Conservation (phyloP, 2,888 invertebrate genomes). For the Amphipyra berbera region DNA sequence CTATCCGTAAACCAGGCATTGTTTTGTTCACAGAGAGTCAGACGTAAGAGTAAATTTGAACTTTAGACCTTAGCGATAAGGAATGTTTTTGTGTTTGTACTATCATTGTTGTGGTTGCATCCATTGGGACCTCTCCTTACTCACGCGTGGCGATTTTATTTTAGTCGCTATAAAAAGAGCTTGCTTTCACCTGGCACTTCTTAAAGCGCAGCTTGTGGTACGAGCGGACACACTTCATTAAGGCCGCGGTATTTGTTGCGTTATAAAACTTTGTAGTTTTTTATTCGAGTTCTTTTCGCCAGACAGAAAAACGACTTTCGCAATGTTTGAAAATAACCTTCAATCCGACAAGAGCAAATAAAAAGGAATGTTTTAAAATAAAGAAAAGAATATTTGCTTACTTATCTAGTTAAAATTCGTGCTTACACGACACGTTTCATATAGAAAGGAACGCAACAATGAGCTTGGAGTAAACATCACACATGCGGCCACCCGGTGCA, state of each 20-base stretch:
- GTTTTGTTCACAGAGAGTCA: conserved; percentile 70
- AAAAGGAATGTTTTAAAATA: conserved; percentile 44
- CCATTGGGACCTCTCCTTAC: conserved; percentile 71
- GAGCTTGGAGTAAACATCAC: conserved; percentile 76
- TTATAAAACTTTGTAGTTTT: conserved; percentile 64
- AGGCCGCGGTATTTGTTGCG: conserved; percentile 59
- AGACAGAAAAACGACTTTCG: conserved; percentile 52
- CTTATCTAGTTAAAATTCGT: conserved; percentile 70
- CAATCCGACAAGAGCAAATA: conserved; percentile 35
- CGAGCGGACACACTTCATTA: conserved; percentile 78
- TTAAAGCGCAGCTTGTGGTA: conserved; percentile 68
- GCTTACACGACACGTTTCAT: conserved; percentile 82
- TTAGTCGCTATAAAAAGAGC: conserved; percentile 77
- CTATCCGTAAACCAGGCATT: conserved; percentile 77
- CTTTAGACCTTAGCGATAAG: conserved; percentile 62
- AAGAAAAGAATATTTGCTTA: conserved; percentile 55
- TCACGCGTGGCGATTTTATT: conserved; percentile 80
- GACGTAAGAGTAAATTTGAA: conserved; percentile 58
- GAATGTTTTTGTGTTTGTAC: conserved; percentile 60
- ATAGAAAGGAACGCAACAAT: conserved; percentile 76
- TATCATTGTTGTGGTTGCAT: conserved; percentile 70
- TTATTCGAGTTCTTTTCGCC: conserved; percentile 47
- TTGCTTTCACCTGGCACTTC: conserved; percentile 77
- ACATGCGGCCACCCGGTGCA: conserved; percentile 77
- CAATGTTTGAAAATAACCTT: conserved; percentile 41